These are phyloP conservation scores for Ganaspis brasiliensis DNA, from an alignment of 2,888 invertebrate species.

Conservation along the genomic window DNA sequence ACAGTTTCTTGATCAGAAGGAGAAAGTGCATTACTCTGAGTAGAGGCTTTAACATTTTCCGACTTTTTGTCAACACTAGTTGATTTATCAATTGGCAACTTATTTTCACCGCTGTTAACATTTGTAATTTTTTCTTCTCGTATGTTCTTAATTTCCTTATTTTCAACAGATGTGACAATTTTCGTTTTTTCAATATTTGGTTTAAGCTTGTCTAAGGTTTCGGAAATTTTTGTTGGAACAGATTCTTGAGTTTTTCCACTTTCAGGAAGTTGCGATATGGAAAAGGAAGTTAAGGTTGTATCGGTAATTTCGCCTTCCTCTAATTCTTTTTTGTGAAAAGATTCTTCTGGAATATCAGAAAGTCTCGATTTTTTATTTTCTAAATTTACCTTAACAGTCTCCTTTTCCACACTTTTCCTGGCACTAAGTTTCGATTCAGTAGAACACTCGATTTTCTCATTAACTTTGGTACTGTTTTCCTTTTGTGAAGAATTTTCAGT, in stretches of 20 bases:
- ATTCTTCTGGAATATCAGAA: slow-evolving; percentile 10
- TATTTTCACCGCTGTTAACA: too few relatives aligned
- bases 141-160: slow-evolving; percentile 21
- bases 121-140: too few relatives aligned
- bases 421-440: not conserved
- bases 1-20: too few relatives aligned
- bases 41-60: too few relatives aligned
- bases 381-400: not conserved
- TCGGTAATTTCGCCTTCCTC: slow-evolving; percentile 17
- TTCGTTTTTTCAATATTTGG: slow-evolving; percentile 19
- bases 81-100: too few relatives aligned
- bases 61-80: too few relatives aligned
- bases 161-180: too few relatives aligned
- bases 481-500: not conserved
- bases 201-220: not conserved
- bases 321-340: not conserved
- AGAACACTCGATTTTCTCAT: not conserved
- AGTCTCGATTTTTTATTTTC: not conserved
- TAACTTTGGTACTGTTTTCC: not conserved
- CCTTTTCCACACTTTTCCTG: not conserved
- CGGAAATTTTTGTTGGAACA: not conserved
- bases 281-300: slow-evolving; percentile 7
- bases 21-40: too few relatives aligned
- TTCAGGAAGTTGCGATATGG: not conserved
- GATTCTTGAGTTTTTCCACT: not conserved